These are phyloP conservation scores for Eueremaeus valkanovi DNA, from an alignment of 2,888 invertebrate genomes.

Conservation along the genomic window DNA sequence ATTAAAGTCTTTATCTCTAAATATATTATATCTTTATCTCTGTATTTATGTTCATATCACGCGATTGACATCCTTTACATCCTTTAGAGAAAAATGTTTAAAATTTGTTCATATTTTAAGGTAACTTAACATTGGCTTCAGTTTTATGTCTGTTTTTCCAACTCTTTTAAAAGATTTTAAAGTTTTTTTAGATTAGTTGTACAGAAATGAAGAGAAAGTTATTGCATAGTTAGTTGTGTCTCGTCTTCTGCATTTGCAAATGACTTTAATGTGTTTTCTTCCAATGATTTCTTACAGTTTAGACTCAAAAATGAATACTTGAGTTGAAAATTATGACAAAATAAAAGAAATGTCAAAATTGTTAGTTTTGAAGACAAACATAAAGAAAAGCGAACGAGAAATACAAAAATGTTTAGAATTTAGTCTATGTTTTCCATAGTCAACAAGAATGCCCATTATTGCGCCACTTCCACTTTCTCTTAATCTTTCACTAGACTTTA, in stretches of 20 bases:
- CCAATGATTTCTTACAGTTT: not conserved
- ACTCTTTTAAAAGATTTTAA: not conserved
- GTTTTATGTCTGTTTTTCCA: not conserved
- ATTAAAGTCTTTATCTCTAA: not conserved
- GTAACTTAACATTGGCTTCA: not conserved
- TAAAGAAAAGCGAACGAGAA: not conserved
- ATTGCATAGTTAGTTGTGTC: not conserved
- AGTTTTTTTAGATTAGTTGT: too few species aligned
- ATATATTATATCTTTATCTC: too few species aligned
- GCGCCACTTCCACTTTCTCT: too few species aligned
- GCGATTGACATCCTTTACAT: not conserved
- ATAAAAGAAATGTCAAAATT: not conserved
- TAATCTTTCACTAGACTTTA: too few species aligned
- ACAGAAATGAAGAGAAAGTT: not conserved
- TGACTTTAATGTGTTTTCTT: constrained; percentile 25
- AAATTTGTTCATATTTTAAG: not conserved
- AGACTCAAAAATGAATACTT: not conserved
- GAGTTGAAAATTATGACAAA: not conserved
- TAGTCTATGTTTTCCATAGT: too few species aligned
- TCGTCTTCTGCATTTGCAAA: not conserved
- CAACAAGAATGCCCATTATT: too few species aligned
- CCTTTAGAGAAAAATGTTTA: not conserved
- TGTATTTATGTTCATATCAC: not conserved
- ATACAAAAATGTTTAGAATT: constrained; percentile 1
- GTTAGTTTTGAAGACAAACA: not conserved